These are phyloP conservation scores for Cuculus canorus DNA, from an alignment of 2,797 vertebrate genomes.

Conservation along the genomic window DNA sequence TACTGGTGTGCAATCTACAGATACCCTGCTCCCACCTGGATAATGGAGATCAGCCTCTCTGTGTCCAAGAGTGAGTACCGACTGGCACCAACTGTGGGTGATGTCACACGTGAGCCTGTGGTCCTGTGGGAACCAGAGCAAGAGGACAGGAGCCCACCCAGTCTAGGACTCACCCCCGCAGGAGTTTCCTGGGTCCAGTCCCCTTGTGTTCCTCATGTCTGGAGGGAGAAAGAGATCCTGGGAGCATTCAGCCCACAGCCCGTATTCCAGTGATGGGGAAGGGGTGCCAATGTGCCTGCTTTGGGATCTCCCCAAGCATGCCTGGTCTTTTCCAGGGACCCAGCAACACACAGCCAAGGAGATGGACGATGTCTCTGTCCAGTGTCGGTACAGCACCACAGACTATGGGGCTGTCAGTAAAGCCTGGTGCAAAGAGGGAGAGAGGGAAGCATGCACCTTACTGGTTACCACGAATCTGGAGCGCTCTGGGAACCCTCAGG, in stretches of 20 bases:
- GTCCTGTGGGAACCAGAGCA: background rate
- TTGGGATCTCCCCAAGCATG: background rate
- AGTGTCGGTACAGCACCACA: background rate
- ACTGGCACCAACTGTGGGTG: background rate
- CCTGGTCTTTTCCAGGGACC: background rate
- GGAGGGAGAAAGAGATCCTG: background rate
- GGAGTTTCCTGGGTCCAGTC: background rate
- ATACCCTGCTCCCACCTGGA: rapidly evolving
- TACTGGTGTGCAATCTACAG: background rate
- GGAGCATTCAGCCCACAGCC: background rate
- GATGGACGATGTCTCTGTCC: background rate
- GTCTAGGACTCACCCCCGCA: background rate
- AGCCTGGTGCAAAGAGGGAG: conserved; percentile 17
- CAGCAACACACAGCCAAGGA: background rate
- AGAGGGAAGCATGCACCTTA: rapidly evolving
- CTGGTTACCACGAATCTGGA: background rate
- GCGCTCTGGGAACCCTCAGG: rapidly evolving
- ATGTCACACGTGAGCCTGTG: rapidly evolving
- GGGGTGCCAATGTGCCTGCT: background rate
- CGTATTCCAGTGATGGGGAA: background rate
- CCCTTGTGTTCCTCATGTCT: background rate
- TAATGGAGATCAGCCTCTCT: background rate
- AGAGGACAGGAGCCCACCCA: background rate
- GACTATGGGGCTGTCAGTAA: background rate
- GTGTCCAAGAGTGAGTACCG: conserved; percentile 31